A percentile compares a stretch with the other conserved stretches of the same genome.
Conservation (phyloP, 1,140 invertebrate species). For the Camponotus vicinus region DNA sequence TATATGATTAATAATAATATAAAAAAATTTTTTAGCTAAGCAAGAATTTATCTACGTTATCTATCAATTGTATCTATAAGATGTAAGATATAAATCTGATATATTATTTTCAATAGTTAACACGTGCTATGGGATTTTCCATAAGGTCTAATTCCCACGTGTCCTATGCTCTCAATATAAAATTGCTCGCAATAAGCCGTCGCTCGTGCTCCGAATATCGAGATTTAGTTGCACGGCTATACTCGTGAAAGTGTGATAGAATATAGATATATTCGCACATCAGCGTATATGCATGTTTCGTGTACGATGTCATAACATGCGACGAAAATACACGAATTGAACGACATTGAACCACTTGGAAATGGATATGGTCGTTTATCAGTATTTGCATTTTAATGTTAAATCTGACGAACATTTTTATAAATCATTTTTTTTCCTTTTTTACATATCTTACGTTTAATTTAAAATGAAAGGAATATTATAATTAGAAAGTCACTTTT, state of each 20-base stretch:
- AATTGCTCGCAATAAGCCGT: conserved; percentile 48
- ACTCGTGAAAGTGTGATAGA: conserved; percentile 20
- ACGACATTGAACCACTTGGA: background rate
- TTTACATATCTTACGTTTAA: background rate
- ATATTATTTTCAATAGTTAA: conserved; percentile 23
- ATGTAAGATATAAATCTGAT: conserved; percentile 13
- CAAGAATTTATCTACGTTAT: too few species aligned
- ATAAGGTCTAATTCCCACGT: conserved; percentile 32
- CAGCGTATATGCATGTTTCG: conserved; percentile 36
- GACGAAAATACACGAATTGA: background rate
- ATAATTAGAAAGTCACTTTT: too few species aligned
- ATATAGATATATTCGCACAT: conserved; percentile 35
- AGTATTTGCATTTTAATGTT: background rate
- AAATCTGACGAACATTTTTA: background rate
- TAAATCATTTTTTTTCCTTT: too few species aligned
- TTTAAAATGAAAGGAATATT: background rate
- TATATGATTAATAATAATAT: too few species aligned
- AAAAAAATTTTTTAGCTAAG: too few species aligned
- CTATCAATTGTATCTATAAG: background rate
- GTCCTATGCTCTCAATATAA: conserved; percentile 41
- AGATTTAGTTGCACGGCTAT: conserved; percentile 36
- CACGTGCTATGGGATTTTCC: background rate
- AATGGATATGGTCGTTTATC: conserved; percentile 18
- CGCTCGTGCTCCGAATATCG: conserved; percentile 48
- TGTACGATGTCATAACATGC: conserved; percentile 27